Percentiles rank a stretch among this genome's conserved stretches.
Conservation (phyloP, 2,888 invertebrate species). For the Mesorhabditis sp. region DNA sequence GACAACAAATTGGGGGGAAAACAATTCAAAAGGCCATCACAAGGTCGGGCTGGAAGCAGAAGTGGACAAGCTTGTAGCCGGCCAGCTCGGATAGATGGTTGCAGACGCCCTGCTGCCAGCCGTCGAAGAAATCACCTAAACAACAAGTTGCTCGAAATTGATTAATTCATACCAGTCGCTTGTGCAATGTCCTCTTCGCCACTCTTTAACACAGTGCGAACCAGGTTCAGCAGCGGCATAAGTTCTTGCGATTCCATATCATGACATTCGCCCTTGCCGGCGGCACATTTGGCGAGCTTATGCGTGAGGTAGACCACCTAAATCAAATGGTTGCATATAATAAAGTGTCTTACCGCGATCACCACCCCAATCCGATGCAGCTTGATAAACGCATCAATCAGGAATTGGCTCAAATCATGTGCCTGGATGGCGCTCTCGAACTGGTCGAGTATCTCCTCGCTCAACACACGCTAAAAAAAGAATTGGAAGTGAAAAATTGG, state of each 20-base stretch:
- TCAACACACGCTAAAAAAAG: not conserved
- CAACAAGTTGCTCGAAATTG: not conserved
- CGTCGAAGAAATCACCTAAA: not conserved
- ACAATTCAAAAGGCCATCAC: not conserved
- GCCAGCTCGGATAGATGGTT: too few species aligned
- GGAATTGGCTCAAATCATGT: slow-evolving; percentile 4
- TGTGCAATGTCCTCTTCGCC: too few species aligned
- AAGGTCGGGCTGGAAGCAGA: not conserved
- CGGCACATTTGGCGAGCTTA: not conserved
- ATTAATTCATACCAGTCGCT: too few species aligned
- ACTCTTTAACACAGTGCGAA: too few species aligned
- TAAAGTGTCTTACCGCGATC: not conserved
- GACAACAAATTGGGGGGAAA: too few species aligned
- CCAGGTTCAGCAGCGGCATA: too few species aligned
- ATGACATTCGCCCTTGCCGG: not conserved
- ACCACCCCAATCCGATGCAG: not conserved
- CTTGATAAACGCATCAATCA: not conserved
- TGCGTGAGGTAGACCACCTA: not conserved
- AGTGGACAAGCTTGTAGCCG: not conserved
- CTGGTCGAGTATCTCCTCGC: not conserved
- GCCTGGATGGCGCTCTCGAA: not conserved
- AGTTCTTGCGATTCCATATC: not conserved
- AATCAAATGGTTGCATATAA: not conserved
- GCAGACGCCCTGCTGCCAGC: slow-evolving; percentile 1
- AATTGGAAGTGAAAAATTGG: not conserved